These are phyloP conservation scores for Troides helena DNA, from an alignment of 2,888 invertebrate genomes.

Conservation along the genomic window DNA sequence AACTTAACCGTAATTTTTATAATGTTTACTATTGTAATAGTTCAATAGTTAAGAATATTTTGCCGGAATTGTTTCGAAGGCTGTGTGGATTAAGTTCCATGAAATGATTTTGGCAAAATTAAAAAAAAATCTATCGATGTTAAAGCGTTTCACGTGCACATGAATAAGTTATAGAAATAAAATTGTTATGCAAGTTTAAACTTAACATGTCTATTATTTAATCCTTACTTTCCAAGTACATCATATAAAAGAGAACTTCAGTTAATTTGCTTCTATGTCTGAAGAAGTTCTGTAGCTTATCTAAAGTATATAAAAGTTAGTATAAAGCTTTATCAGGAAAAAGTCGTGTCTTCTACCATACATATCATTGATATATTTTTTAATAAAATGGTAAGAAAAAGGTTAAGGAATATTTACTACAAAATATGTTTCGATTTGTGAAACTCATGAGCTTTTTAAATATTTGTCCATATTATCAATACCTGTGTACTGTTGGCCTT, in stretches of 20 bases:
- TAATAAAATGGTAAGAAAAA: too few relatives aligned
- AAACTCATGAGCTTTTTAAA: too few relatives aligned
- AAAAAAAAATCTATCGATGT: slow-evolving; percentile 20
- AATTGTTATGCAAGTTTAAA: slow-evolving; percentile 35
- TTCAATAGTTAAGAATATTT: slow-evolving; percentile 33
- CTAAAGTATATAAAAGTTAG: too few relatives aligned
- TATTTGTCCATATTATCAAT: too few relatives aligned
- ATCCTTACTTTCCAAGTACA: background rate
- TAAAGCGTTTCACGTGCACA: slow-evolving; percentile 20
- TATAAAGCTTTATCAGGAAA: too few relatives aligned
- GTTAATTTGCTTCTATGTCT: too few relatives aligned
- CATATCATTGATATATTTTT: too few relatives aligned
- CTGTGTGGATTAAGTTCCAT: slow-evolving; percentile 67
- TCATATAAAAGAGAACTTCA: background rate
- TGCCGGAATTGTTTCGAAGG: slow-evolving; percentile 61
- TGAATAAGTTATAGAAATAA: slow-evolving; percentile 21
- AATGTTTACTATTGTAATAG: background rate
- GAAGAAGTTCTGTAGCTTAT: too few relatives aligned
- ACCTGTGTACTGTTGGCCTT: too few relatives aligned
- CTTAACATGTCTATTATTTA: slow-evolving; percentile 4
- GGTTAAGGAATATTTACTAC: too few relatives aligned
- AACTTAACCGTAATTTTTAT: slow-evolving; percentile 22
- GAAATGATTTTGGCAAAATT: slow-evolving; percentile 56
- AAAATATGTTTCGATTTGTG: too few relatives aligned
- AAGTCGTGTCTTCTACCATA: too few relatives aligned